Conservation (phyloP, 2,797 vertebrate genomes). For the Forpus xanthops region DNA sequence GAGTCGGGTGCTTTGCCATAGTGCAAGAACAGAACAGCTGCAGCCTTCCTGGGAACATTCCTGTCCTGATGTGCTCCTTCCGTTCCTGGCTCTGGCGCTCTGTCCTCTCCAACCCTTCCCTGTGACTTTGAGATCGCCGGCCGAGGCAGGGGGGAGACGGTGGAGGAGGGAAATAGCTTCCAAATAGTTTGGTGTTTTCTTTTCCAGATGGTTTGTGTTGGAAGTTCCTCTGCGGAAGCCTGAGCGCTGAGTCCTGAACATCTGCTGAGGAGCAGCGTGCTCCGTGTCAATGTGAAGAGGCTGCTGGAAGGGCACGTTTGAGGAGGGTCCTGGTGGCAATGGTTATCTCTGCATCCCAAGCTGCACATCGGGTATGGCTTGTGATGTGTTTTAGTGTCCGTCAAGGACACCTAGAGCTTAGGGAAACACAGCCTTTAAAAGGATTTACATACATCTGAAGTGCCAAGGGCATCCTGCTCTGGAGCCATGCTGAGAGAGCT, state of each 20-base stretch:
- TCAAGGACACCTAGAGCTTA: not conserved
- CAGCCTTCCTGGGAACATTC: not conserved
- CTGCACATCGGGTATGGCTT: fast-evolving
- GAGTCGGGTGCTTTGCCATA: not conserved
- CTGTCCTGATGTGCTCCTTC: not conserved
- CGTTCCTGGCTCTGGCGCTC: not conserved
- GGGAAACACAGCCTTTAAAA: not conserved
- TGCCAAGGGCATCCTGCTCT: not conserved
- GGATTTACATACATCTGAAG: not conserved
- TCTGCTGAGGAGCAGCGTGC: slow-evolving; percentile 42
- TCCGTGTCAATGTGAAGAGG: not conserved
- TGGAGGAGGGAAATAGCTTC: not conserved
- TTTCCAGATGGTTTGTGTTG: slow-evolving; percentile 53
- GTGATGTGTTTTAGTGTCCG: not conserved
- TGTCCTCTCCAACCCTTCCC: not conserved
- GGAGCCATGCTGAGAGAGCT: not conserved
- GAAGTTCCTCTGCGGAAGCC: not conserved
- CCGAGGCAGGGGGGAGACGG: fast-evolving
- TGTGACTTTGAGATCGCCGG: not conserved
- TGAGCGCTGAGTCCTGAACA: slow-evolving; percentile 3
- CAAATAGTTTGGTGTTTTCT: not conserved
- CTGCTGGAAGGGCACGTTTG: not conserved
- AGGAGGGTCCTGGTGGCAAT: not conserved
- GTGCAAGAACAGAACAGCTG: not conserved
- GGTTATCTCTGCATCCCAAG: not conserved